These are phyloP conservation scores for Papilio protenor DNA, from an alignment of 2,888 invertebrate genomes.

Conservation along the genomic window DNA sequence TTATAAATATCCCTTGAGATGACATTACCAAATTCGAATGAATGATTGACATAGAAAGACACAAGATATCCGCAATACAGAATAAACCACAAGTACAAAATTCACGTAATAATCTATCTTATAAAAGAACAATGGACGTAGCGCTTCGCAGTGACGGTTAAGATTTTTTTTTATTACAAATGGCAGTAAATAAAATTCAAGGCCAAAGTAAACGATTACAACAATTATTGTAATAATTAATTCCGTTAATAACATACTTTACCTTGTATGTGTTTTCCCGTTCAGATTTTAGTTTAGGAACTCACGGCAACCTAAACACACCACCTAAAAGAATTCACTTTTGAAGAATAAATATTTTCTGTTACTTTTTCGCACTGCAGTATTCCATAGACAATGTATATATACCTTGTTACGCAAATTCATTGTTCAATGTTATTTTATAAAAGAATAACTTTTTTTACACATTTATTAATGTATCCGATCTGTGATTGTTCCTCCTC, in stretches of 20 bases:
- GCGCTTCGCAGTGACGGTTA: conserved; percentile 31
- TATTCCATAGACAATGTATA: neutral
- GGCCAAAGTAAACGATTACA: conserved; percentile 46
- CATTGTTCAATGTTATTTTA: too few species aligned
- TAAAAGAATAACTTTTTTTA: too few species aligned
- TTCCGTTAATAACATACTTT: conserved; percentile 55
- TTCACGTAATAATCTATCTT: conserved; percentile 42
- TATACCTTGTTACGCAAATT: neutral
- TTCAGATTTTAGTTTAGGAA: conserved; percentile 51
- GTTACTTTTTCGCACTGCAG: conserved; percentile 48
- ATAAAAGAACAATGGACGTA: conserved; percentile 43
- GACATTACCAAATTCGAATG: neutral
- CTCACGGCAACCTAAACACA: conserved; percentile 45
- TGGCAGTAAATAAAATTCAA: conserved; percentile 44
- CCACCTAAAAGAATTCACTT: conserved; percentile 49
- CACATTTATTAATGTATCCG: too few species aligned
- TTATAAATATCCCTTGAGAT: too few species aligned
- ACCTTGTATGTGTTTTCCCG: conserved; percentile 59
- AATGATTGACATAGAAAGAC: neutral
- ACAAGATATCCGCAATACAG: neutral
- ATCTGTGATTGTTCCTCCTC: too few species aligned
- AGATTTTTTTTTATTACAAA: conserved; percentile 42
- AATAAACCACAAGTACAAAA: conserved; percentile 25
- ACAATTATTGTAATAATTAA: conserved; percentile 49
- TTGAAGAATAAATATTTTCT: conserved; percentile 35